Evolutionary conservation across 2,797 vertebrate species (phyloP).

Genomic region (Tadarida brasiliensis): DNA sequence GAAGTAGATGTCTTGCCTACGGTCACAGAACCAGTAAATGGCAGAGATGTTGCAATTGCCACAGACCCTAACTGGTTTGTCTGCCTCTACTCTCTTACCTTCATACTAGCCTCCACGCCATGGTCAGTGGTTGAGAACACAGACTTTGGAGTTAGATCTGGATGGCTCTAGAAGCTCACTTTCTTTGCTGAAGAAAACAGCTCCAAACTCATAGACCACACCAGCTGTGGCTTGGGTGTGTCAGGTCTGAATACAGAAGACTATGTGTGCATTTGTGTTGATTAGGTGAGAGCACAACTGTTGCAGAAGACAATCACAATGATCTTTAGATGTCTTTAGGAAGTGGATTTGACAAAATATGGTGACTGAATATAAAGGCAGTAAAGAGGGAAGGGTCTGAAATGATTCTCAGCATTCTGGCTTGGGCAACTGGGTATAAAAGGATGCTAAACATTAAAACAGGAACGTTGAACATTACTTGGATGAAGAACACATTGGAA

Average conservation of each 20-base stretch:
- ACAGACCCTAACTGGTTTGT: neutral
- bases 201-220: neutral
- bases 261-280: neutral
- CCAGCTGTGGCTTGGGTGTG: neutral
- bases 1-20: neutral
- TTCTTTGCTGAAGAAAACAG: conserved; percentile 26
- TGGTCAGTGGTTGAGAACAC: neutral
- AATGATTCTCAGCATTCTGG: neutral
- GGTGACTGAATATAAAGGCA: neutral
- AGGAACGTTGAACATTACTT: neutral
- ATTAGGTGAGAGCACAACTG: neutral
- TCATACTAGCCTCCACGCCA: neutral
- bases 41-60: neutral
- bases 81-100: neutral
- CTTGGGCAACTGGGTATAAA: neutral
- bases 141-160: neutral
- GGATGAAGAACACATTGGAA: neutral
- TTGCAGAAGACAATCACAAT: neutral
- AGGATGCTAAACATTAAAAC: neutral
- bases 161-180: neutral
- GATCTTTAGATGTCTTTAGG: neutral
- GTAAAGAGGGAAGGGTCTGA: neutral
- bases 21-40: conserved; percentile 34
- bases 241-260: neutral
- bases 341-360: neutral